These are phyloP conservation scores for Caenorhabditis macrosperma DNA, from an alignment of 2,888 invertebrate genomes.

Conservation along the genomic window DNA sequence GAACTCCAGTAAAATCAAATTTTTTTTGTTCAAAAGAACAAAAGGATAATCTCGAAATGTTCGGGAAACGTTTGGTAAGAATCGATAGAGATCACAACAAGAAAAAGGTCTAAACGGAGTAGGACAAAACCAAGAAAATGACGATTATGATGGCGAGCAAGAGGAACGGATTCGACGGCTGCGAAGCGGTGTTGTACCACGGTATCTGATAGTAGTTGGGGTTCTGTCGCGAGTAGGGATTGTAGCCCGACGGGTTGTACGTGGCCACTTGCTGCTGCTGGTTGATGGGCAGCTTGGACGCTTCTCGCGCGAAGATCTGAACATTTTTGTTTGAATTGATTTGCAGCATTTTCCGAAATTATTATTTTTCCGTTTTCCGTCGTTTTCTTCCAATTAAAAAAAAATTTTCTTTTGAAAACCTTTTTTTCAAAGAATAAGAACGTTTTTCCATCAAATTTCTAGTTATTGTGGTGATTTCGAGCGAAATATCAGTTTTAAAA, in stretches of 20 bases:
- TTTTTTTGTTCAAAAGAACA: not conserved
- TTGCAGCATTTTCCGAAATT: not conserved
- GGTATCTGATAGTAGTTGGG: slow-evolving; percentile 33
- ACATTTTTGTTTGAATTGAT: too few species aligned
- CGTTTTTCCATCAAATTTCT: too few species aligned
- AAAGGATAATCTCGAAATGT: too few species aligned
- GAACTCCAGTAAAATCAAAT: not conserved
- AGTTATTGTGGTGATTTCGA: too few species aligned
- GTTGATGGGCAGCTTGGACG: slow-evolving; percentile 54
- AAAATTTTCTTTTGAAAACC: too few species aligned
- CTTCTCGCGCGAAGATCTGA: slow-evolving; percentile 63
- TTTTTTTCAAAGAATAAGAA: too few species aligned
- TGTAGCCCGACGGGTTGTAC: slow-evolving; percentile 29
- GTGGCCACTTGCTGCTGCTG: slow-evolving; percentile 22
- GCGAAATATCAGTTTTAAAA: too few species aligned
- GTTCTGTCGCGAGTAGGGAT: slow-evolving; percentile 18
- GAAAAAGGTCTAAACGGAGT: slow-evolving; percentile 18
- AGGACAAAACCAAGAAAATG: slow-evolving; percentile 29
- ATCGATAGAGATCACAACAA: not conserved
- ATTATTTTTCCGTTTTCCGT: too few species aligned
- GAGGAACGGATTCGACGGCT: slow-evolving; percentile 33
- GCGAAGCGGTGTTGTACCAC: slow-evolving; percentile 44
- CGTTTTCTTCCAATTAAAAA: too few species aligned
- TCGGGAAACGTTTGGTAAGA: too few species aligned
- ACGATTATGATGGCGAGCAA: slow-evolving; percentile 37